Evolutionary conservation across 2,797 vertebrate species (phyloP), one percentile per base, ranked within the genome.

Genomic region (Rhinophrynus dorsalis): DNA sequence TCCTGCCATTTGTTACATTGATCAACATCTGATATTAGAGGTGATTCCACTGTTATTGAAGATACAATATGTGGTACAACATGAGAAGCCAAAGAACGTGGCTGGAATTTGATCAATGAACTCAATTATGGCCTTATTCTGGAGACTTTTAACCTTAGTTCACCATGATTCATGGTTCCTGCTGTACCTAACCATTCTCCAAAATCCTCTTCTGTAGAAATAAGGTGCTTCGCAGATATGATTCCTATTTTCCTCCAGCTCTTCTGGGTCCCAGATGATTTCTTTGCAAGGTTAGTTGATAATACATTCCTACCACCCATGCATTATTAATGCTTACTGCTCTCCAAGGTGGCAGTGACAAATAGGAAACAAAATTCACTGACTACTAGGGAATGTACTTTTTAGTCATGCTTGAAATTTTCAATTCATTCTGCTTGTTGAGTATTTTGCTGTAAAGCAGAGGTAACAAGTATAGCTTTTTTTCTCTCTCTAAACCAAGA

Each of bases 281-380:
- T 95, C 91, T 91, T 88, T 58, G 84, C 95, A 92, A 94, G 92
- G 94, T 86, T 96, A 93, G 91, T 88, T 92, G 90, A 94, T 98
- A 98, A 97, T 96, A 94, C 94, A 96, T 94, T 95, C 92, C 92
- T 91, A 82, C 90, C 87, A 91, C 86, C 94, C 89, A 95, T 97
- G 93, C 94, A 97, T 99, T 98, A 98, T 98, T 98, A 98, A 99
- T 98, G 93, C 90, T 90, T 85, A 84, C 89, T 63, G 80, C 91
- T 93, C 91, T 93, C 92, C 92, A 93, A 95, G 95, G 93, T 97
- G 95, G 94, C 95, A 96, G 92, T 95, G 95, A 98, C 94, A 97
- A 97, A 98, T 98, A 93, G 92, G 92, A 93, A 96, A 91, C 90
- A 90, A 84, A 93, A 94, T 93, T 92, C 92, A 96, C 93, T 94